These are phyloP conservation scores for Elachura formosa DNA, from an alignment of 2,113 vertebrate species.

Conservation along the genomic window DNA sequence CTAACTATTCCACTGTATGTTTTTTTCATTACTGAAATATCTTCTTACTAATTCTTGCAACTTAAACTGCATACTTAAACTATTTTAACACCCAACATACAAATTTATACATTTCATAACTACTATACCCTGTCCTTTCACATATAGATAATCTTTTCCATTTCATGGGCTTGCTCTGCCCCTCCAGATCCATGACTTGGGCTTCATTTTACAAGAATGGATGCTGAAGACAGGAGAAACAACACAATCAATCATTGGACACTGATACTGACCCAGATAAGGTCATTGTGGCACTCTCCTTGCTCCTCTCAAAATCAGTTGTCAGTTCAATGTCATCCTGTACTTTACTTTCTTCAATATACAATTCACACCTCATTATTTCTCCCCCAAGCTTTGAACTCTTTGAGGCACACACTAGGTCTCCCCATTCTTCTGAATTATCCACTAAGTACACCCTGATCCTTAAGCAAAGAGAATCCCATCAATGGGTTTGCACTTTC, in stretches of 20 bases:
- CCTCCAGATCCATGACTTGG: not conserved
- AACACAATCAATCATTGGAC: not conserved
- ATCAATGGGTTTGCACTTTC: not conserved
- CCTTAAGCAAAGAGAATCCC: not conserved
- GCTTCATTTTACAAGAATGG: not conserved
- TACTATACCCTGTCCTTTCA: not conserved
- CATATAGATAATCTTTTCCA: not conserved
- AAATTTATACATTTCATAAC: not conserved
- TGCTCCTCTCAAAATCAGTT: not conserved
- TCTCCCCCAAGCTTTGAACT: not conserved
- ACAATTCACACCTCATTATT: not conserved
- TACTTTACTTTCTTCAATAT: not conserved
- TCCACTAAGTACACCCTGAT: too few species aligned
- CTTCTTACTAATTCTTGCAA: not conserved
- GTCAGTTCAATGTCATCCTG: not conserved
- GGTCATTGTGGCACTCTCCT: not conserved
- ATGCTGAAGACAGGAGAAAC: not conserved
- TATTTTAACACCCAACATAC: not conserved
- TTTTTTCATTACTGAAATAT: not conserved
- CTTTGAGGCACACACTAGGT: not conserved
- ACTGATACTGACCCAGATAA: accelerated
- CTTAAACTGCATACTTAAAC: not conserved
- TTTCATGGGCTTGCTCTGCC: not conserved
- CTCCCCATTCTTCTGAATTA: not conserved
- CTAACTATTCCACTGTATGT: not conserved